A percentile compares a stretch with the other conserved stretches of the same genome.
Conservation (phyloP, 1,140 invertebrate genomes). For the Liolophura sinensis region DNA sequence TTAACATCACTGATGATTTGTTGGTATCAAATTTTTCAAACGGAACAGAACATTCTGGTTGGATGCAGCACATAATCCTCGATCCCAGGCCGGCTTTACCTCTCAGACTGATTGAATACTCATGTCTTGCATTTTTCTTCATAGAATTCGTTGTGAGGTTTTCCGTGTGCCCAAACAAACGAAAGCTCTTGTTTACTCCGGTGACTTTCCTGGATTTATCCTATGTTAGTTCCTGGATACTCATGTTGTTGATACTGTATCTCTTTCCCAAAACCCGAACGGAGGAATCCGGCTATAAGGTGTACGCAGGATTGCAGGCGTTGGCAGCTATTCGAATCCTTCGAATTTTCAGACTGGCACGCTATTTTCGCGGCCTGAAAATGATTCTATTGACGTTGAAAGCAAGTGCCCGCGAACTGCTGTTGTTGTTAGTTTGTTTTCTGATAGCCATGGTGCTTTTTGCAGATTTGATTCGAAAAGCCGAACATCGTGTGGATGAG, state of each 20-base stretch:
- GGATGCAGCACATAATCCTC: too few relatives aligned
- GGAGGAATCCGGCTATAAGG: slow-evolving; percentile 53
- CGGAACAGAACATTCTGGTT: too few relatives aligned
- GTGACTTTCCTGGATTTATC: too few relatives aligned
- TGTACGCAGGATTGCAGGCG: slow-evolving; percentile 26
- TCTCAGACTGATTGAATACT: slow-evolving; percentile 17
- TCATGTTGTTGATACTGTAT: slow-evolving; percentile 28
- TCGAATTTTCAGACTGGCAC: slow-evolving; percentile 38
- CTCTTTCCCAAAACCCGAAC: slow-evolving; percentile 32
- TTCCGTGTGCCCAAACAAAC: slow-evolving; percentile 44
- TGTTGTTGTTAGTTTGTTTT: slow-evolving; percentile 35
- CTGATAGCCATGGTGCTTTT: slow-evolving; percentile 40
- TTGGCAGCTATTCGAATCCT: slow-evolving; percentile 34
- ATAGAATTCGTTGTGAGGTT: slow-evolving; percentile 41
- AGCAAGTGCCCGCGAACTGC: slow-evolving; percentile 38
- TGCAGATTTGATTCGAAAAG: slow-evolving; percentile 40
- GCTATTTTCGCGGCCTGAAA: slow-evolving; percentile 37
- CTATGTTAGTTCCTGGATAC: slow-evolving; percentile 25
- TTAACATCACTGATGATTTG: too few relatives aligned
- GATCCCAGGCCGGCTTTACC: too few relatives aligned
- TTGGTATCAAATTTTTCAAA: too few relatives aligned
- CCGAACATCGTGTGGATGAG: slow-evolving; percentile 25
- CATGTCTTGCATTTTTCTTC: slow-evolving; percentile 23
- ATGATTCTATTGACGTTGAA: slow-evolving; percentile 38
- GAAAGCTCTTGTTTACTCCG: slow-evolving; percentile 25